Evolutionary conservation across 2,888 invertebrate species (phyloP), one percentile per base, ranked within the genome.

Genomic region (Odontocerum albicorne): DNA sequence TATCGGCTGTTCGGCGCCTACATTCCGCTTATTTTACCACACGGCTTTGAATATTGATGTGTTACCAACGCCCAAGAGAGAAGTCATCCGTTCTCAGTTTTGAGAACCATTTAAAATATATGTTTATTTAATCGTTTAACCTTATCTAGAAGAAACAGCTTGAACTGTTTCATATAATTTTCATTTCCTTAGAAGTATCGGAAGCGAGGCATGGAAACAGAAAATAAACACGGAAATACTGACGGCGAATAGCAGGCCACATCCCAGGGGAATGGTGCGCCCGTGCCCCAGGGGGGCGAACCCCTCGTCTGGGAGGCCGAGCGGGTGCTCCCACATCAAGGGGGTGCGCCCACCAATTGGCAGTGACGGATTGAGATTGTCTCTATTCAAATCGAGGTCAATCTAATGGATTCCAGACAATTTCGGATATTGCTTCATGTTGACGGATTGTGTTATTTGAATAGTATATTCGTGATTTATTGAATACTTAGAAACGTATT

Each of bases 191-290:
- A 27, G 10, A 35, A 35, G 27, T 49, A 52, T 52, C 45, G 45
- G 44, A 43, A 42, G 45, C 36, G 33, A 52, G 16, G 16, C 15
- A 15, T 27, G 42, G 47, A 36, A 47, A 36, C 17, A 38, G 44
- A 46, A 49, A 49, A 54, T 54, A 55, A 55, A 55, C 55, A 51
- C 43, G 49, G 52, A 54, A 54, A 55, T 36, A 53, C 53, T 53
- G 57, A 32, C 38, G 49, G 55, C 50, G 55, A 51, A 58, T 53
- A 46, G 51, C 51, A 36, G 38, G 51, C 45, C 38, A 44, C 22
- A 46, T 50, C 59, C 52, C 43, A 13, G 55, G 38, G 55, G 59
- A 52, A 12, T 42, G 22, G 32, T 43, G 46, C 49, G 16, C 43
- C 47, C 35, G 32, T 35, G 55, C 55, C 51, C 52, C 32, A 4